phyloP scores from a whole-genome alignment of 2,113 vertebrate genomes.

The Sander vitreus region DNA sequence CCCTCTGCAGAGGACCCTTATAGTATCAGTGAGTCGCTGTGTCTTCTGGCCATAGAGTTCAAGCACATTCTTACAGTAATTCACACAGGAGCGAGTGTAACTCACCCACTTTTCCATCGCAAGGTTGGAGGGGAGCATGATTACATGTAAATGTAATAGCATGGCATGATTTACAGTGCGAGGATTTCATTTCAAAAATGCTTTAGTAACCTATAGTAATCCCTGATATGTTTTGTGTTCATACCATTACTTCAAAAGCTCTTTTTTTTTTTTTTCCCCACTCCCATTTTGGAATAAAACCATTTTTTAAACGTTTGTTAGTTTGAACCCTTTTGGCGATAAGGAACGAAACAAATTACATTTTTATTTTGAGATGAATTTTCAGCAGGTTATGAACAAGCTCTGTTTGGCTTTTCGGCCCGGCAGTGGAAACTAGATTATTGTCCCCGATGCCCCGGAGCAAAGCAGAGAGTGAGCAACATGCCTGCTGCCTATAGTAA shows the following conservation, averaged over 20 bases:
- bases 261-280: too few relatives aligned
- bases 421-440: slow-evolving; percentile 77
- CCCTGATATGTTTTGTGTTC: slow-evolving; percentile 28
- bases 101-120: not conserved
- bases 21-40: slow-evolving; percentile 12
- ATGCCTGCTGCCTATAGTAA: slow-evolving; percentile 75
- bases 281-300: slow-evolving; percentile 36
- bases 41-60: not conserved
- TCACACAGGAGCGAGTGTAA: not conserved
- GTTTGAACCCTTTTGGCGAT: slow-evolving; percentile 28
- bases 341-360: slow-evolving; percentile 27
- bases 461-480: slow-evolving; percentile 65
- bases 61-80: slow-evolving; percentile 3
- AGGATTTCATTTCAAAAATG: slow-evolving; percentile 38
- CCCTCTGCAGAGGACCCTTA: slow-evolving; percentile 18
- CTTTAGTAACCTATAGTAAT: slow-evolving; percentile 31
- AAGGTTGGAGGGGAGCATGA: not conserved
- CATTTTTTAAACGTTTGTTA: slow-evolving; percentile 14
- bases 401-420: slow-evolving; percentile 38
- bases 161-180: slow-evolving; percentile 8
- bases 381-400: slow-evolving; percentile 49
- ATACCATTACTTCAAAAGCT: slow-evolving; percentile 37
- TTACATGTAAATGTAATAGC: slow-evolving; percentile 45
- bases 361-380: slow-evolving; percentile 34
- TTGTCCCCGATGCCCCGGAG: slow-evolving; percentile 71